Conservation (phyloP, 1,140 invertebrate species). For the Drosophila rhopaloa region DNA sequence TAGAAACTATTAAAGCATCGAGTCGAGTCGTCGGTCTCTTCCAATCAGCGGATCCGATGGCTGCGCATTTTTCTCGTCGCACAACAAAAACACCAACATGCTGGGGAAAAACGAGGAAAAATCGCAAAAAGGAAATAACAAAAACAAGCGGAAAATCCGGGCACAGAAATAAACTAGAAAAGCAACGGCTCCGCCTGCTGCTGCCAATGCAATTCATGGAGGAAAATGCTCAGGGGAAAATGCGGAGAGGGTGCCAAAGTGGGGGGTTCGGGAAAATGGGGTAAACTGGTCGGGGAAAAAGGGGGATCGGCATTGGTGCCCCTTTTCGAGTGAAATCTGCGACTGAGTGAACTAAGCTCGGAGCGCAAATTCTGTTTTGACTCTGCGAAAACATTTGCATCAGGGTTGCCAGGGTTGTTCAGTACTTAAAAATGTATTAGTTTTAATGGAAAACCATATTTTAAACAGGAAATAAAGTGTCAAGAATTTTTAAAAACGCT, state of each 20-base stretch:
- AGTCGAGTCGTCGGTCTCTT: conserved; percentile 55
- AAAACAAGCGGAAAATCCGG: conserved; percentile 34
- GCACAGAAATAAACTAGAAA: conserved; percentile 79
- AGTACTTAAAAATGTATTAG: too few relatives aligned
- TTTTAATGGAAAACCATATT: too few relatives aligned
- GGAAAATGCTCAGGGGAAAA: conserved; percentile 4
- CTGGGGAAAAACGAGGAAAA: conserved; percentile 26
- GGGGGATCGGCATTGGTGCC: not conserved
- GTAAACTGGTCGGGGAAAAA: not conserved
- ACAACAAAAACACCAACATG: conserved; percentile 24
- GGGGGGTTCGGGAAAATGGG: not conserved
- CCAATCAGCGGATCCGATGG: conserved; percentile 76
- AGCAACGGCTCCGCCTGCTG: conserved; percentile 70
- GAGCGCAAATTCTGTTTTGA: conserved; percentile 5
- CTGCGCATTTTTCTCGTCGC: conserved; percentile 69
- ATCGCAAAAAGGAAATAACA: conserved; percentile 32
- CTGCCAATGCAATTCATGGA: conserved; percentile 37
- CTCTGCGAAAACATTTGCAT: conserved; percentile 7
- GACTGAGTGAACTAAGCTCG: conserved; percentile 18
- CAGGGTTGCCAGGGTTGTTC: conserved; percentile 37
- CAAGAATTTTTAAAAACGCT: too few relatives aligned
- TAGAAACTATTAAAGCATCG: conserved; percentile 69
- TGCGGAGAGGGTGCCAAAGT: not conserved
- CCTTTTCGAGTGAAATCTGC: conserved; percentile 45
- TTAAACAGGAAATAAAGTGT: too few relatives aligned